Evolutionary conservation across 2,888 invertebrate species (phyloP).

Genomic region (Drosophila histrio): DNA sequence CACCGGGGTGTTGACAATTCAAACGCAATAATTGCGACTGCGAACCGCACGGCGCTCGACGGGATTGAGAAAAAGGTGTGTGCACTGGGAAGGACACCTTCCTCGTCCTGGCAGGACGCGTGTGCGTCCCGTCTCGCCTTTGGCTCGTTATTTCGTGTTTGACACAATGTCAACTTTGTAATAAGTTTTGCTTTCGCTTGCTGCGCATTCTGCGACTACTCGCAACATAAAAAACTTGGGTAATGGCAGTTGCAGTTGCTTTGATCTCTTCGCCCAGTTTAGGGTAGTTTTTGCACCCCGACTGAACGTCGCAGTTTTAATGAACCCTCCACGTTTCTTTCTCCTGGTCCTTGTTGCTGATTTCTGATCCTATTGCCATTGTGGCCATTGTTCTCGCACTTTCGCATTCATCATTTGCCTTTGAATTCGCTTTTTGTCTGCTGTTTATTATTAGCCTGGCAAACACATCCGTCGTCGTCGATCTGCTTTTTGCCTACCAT

Average conservation of each 20-base stretch:
- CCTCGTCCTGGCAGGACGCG: conserved; percentile 34
- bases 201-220: conserved; percentile 11
- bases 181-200: conserved; percentile 69
- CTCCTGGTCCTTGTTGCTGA: conserved; percentile 58
- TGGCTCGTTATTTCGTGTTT: conserved; percentile 75
- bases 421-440: conserved; percentile 53
- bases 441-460: conserved; percentile 78
- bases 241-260: conserved; percentile 63
- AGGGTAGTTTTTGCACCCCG: conserved; percentile 64
- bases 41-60: conserved; percentile 61
- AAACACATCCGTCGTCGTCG: conserved; percentile 67
- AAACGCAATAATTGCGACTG: conserved; percentile 79
- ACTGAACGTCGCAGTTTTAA: conserved; percentile 58
- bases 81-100: conserved; percentile 1
- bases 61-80: conserved; percentile 53
- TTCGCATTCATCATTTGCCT: conserved; percentile 64
- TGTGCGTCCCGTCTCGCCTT: conserved; percentile 45
- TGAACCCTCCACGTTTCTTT: conserved; percentile 62
- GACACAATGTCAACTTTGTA: conserved; percentile 80
- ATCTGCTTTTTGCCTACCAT: conserved; percentile 49
- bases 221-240: conserved; percentile 28
- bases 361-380: conserved; percentile 75
- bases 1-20: conserved; percentile 80
- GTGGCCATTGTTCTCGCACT: conserved; percentile 75
- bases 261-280: conserved; percentile 59